Conservation (phyloP, 2,797 vertebrate species). For the Melopsittacus undulatus region DNA sequence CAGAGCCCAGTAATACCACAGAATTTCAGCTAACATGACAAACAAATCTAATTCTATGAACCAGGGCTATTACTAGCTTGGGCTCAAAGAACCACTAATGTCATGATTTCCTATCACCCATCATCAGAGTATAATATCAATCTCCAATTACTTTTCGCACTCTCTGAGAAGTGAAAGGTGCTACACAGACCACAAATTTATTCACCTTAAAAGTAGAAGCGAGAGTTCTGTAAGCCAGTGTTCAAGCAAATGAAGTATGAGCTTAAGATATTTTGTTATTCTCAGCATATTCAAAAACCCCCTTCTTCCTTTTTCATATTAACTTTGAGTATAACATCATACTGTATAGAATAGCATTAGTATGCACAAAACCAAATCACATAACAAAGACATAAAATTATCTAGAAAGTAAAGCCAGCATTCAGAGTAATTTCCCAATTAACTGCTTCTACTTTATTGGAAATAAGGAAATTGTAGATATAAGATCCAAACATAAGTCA, state of each 20-base stretch:
- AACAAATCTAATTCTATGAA: neutral
- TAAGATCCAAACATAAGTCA: conserved; percentile 15
- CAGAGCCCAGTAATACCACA: neutral
- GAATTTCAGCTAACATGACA: neutral
- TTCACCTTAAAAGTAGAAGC: neutral
- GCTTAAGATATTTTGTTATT: neutral
- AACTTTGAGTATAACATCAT: neutral
- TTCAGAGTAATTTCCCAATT: neutral
- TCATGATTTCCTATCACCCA: neutral
- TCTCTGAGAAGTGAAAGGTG: neutral
- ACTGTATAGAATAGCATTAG: neutral
- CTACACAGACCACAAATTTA: neutral
- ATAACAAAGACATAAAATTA: conserved; percentile 3
- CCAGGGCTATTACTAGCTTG: neutral
- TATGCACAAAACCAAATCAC: neutral
- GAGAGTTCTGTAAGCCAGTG: neutral
- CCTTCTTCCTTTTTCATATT: neutral
- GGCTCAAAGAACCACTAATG: neutral
- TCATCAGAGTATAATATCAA: neutral
- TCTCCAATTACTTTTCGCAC: conserved; percentile 13
- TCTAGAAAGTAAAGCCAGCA: neutral
- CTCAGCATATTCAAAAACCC: neutral
- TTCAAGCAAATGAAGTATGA: neutral
- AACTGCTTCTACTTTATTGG: neutral
- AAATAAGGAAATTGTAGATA: conserved; percentile 8